Conservation (phyloP, 2,113 vertebrate species). For the Stomatorhinus ivindoensis region DNA sequence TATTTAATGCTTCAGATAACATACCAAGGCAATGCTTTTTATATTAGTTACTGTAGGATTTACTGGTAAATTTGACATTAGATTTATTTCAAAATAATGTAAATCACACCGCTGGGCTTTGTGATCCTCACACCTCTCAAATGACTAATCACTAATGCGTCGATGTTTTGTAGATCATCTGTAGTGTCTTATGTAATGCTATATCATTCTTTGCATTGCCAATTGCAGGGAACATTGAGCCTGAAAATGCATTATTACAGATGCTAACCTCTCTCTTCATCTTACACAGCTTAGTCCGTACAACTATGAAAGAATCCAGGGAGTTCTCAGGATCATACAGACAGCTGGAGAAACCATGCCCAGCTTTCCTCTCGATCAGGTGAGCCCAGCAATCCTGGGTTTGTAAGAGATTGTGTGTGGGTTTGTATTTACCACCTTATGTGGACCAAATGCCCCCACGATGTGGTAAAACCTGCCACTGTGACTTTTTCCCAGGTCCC, state of each 20-base stretch:
- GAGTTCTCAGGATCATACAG: slow-evolving; percentile 77
- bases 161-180: neutral
- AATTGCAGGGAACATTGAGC: neutral
- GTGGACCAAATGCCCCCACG: neutral
- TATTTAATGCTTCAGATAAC: neutral
- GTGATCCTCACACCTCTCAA: neutral
- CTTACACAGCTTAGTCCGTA: slow-evolving; percentile 83
- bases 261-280: slow-evolving; percentile 11
- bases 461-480: neutral
- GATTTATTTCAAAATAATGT: neutral
- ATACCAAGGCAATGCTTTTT: neutral
- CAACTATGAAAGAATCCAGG: slow-evolving; percentile 85
- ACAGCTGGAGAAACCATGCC: slow-evolving; percentile 69
- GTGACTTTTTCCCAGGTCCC: too few species aligned
- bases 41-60: neutral
- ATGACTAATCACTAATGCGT: neutral
- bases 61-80: neutral
- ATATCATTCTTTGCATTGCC: neutral
- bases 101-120: neutral
- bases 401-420: neutral
- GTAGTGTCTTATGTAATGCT: neutral
- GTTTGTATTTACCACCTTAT: neutral
- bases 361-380: slow-evolving; percentile 73
- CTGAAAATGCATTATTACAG: neutral
- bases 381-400: slow-evolving; percentile 28